Evolutionary conservation across 2,113 vertebrate genomes (phyloP), one percentile per base, ranked within the genome.

Genomic region (Austrofundulus limnaeus): DNA sequence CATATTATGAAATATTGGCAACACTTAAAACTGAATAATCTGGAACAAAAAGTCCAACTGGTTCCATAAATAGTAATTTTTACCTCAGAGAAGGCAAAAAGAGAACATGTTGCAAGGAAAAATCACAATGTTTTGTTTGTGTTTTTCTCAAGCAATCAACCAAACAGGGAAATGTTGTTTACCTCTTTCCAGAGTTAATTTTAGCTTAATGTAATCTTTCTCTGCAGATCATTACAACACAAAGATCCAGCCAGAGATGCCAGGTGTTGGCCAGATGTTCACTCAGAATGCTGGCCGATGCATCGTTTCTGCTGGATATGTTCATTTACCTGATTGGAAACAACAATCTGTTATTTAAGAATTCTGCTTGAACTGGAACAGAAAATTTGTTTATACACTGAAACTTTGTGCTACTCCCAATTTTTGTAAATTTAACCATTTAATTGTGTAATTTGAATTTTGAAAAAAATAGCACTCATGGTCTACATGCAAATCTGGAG

Each of bases 201-300:
- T 24, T 25, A 39, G 67, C 53, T 70, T 20, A n/a, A 15, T 49
- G 10, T 39, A 45, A 64, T n/a, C 24, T 28, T 25, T 38, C 24
- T 59, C 54, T 15, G 31, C 13, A 60, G 12, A 59, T 52, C 14
- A 11, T 54, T 37, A 42, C 25, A 11, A 38, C 50, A 19, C 61
- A 58, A 56, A 49, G 25, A 59, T 47, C 65, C 50, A 47, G 48
- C 0, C 1, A 69, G n/a, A 58, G 50, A 25, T 14, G 54, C 15
- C 78, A 80, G 78, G 66, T 78, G 78, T 69, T 31, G 42, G 31
- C 71, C 81, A 84, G 76, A 85, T 80, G 70, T 77, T 75, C 2
- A 0, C 11, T 42, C 53, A 34, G 56, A 58, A 48, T 11, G 31
- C 58, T 48, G 23, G 31, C 48, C 39, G 56, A 23, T 25, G 20